Evolutionary conservation across 2,113 vertebrate species (phyloP).

Genomic region (Carollia perspicillata): DNA sequence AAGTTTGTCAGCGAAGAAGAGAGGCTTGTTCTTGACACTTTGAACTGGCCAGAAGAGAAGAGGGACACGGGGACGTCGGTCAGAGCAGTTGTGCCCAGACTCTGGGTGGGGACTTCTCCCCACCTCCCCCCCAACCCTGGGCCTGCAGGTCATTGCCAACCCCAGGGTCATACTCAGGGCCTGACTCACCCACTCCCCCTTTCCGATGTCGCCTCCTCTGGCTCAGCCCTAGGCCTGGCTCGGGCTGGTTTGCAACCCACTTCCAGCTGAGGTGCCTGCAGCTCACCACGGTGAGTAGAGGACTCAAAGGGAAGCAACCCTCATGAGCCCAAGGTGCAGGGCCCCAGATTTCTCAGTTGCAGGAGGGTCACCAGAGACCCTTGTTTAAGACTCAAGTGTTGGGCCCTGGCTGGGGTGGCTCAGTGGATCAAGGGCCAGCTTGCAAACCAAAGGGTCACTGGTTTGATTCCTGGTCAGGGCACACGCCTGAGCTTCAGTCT

Average conservation of each 20-base stretch:
- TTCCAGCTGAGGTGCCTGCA: neutral
- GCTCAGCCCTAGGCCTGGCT: neutral
- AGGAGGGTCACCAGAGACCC: neutral
- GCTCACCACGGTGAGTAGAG: neutral
- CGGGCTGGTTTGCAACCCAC: neutral
- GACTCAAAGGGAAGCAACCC: neutral
- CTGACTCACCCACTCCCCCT: too few species aligned
- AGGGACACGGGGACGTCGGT: neutral
- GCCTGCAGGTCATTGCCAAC: neutral
- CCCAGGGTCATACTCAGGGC: neutral
- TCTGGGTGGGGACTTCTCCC: neutral
- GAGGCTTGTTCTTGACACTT: conserved; percentile 95
- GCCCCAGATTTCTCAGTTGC: neutral
- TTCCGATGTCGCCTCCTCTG: neutral
- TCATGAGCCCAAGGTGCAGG: neutral
- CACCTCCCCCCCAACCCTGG: neutral
- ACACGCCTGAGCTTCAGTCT: too few species aligned
- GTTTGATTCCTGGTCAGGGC: too few species aligned
- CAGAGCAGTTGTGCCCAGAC: neutral
- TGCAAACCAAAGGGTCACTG: too few species aligned
- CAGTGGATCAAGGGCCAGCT: too few species aligned
- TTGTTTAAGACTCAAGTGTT: neutral
- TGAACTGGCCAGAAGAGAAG: conserved; percentile 83
- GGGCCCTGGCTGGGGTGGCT: too few species aligned
- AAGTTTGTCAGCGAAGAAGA: conserved; percentile 95